Conservation (phyloP, 37 sponge, comb jelly and placozoan genomes). For the Corticium candelabrum region DNA sequence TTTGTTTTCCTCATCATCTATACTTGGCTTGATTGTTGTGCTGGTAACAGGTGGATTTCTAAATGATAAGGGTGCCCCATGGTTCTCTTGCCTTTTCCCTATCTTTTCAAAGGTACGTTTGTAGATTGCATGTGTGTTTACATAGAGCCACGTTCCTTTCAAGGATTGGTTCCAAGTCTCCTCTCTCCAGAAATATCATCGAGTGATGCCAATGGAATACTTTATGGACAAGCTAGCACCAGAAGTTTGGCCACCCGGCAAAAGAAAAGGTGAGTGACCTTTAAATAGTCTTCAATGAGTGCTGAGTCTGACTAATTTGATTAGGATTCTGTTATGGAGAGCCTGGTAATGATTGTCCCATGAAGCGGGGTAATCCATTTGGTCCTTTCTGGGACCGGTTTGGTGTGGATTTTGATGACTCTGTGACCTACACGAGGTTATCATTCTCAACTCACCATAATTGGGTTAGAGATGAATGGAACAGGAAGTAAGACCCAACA, state of each 20-base stretch:
- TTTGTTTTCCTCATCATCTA: no score
- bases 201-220: conserved; percentile 23
- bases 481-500: conserved; percentile 29
- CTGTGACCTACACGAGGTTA: conserved; percentile 28
- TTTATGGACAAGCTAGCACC: conserved; percentile 22
- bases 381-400: conserved; percentile 81
- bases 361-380: conserved; percentile 75
- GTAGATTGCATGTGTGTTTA: no score
- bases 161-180: background rate
- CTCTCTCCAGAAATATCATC: background rate
- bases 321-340: background rate
- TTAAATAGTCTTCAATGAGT: no score
- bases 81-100: no score
- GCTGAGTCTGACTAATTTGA: no score
- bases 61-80: no score
- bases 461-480: conserved; percentile 16
- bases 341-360: background rate
- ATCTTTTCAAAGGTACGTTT: no score
- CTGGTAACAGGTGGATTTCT: no score
- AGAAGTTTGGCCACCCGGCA: conserved; percentile 10
- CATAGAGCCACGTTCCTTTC: background rate
- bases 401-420: conserved; percentile 54
- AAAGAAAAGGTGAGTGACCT: conserved; percentile 7
- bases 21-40: no score
- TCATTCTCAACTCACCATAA: conserved; percentile 12